phyloP scores from a whole-genome alignment of 2,888 invertebrate species.

The Synergus gifuensis region DNA sequence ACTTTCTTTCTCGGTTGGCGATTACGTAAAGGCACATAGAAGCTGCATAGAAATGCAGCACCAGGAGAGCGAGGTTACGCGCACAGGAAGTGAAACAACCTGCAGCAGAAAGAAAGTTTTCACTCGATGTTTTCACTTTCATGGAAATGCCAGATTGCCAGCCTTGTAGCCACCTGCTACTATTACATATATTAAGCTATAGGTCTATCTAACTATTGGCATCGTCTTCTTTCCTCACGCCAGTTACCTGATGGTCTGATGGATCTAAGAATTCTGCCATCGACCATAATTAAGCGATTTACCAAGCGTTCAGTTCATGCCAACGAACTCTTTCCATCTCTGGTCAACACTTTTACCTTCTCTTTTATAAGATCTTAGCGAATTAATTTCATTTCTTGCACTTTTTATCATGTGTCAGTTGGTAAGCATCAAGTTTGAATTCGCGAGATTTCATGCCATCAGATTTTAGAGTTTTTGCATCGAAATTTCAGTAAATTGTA shows the following conservation, averaged over 20 bases:
- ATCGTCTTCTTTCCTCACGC: slow-evolving; percentile 54
- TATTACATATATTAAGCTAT: slow-evolving; percentile 66
- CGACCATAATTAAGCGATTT: slow-evolving; percentile 28
- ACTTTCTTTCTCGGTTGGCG: slow-evolving; percentile 75
- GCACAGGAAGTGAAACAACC: slow-evolving; percentile 77
- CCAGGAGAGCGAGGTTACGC: slow-evolving; percentile 73
- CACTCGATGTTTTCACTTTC: slow-evolving; percentile 77
- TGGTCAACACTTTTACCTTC: slow-evolving; percentile 36
- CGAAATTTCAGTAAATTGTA: too few relatives aligned
- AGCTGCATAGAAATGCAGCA: slow-evolving; percentile 74
- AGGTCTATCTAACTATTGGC: slow-evolving; percentile 61
- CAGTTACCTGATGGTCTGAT: neutral
- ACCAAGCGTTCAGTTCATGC: neutral
- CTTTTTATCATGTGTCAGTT: neutral
- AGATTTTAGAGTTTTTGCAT: too few relatives aligned
- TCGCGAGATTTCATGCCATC: too few relatives aligned
- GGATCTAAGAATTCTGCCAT: neutral
- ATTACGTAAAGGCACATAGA: slow-evolving; percentile 74
- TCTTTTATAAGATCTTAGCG: slow-evolving; percentile 26
- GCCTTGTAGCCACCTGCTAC: slow-evolving; percentile 57
- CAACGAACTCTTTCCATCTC: slow-evolving; percentile 33
- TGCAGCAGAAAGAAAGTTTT: slow-evolving; percentile 76
- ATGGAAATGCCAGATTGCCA: slow-evolving; percentile 71
- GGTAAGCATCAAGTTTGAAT: too few relatives aligned
- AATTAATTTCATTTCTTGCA: slow-evolving; percentile 8